Conservation (phyloP, 2,113 vertebrate species). For the Nannospalax galili region DNA sequence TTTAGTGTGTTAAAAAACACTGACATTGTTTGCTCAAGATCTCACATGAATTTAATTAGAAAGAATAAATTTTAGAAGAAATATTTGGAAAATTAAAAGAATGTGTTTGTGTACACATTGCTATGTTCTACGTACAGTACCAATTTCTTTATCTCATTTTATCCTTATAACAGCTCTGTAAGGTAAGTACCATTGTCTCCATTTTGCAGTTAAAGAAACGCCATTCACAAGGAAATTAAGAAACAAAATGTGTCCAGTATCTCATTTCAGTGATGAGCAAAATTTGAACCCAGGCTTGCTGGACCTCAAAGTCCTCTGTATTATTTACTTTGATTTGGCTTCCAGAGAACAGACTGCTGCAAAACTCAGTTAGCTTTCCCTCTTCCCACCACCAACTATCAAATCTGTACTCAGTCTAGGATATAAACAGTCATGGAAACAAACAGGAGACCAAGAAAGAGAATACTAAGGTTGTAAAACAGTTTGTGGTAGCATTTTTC, state of each 20-base stretch:
- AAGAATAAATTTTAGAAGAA: conserved; percentile 31
- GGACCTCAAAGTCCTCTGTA: neutral
- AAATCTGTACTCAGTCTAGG: neutral
- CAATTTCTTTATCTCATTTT: neutral
- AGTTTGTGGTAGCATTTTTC: neutral
- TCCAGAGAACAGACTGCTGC: neutral
- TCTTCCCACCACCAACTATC: neutral
- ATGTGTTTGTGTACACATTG: neutral
- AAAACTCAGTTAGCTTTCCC: neutral
- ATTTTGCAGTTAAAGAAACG: conserved; percentile 25
- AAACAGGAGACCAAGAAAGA: neutral
- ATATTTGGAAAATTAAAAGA: neutral
- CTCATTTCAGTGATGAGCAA: neutral
- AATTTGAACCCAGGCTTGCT: conserved; percentile 2
- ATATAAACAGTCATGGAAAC: neutral
- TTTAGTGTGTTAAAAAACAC: neutral
- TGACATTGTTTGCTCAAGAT: neutral
- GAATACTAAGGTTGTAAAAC: neutral
- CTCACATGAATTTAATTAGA: neutral
- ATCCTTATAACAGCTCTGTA: neutral
- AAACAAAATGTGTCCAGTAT: neutral
- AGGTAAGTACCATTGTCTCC: neutral
- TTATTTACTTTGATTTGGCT: neutral
- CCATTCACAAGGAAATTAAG: conserved; percentile 7
- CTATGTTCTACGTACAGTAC: neutral